These are phyloP conservation scores for Epinotia brunnichana DNA, from an alignment of 2,888 invertebrate genomes.

Conservation along the genomic window DNA sequence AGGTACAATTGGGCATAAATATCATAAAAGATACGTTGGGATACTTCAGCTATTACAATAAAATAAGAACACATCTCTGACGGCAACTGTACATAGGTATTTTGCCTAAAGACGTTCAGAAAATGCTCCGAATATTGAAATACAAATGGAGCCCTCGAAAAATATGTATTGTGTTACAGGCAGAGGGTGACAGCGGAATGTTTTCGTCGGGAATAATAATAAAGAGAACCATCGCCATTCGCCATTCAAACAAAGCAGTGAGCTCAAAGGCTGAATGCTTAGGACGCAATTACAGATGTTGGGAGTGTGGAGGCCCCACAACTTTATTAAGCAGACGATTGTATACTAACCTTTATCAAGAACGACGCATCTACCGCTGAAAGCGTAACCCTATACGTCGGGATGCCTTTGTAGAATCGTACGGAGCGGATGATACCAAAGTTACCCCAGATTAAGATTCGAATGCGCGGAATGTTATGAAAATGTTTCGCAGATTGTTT, in stretches of 20 bases:
- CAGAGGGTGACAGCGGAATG: constrained; percentile 53
- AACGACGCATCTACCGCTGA: not conserved
- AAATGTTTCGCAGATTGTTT: constrained; percentile 15
- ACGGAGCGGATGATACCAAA: constrained; percentile 20
- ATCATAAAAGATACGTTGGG: too few relatives aligned
- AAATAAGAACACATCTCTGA: not conserved
- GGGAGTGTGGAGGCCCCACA: constrained; percentile 39
- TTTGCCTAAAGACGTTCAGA: constrained; percentile 24
- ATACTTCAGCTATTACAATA: not conserved
- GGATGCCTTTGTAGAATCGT: constrained; percentile 2
- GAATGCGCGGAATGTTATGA: constrained; percentile 17
- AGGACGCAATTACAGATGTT: constrained; percentile 66
- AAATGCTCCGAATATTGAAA: constrained; percentile 56
- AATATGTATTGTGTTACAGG: constrained; percentile 59
- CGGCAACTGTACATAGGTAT: not conserved
- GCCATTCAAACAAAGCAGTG: constrained; percentile 63
- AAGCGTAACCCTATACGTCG: not conserved
- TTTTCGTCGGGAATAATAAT: constrained; percentile 69
- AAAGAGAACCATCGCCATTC: constrained; percentile 59
- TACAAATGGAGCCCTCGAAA: constrained; percentile 58
- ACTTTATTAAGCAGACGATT: constrained; percentile 42
- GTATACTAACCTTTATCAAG: not conserved
- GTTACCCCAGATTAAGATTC: constrained; percentile 24
- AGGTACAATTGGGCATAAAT: too few relatives aligned
- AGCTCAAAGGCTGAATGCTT: constrained; percentile 65